Evolutionary conservation across 2,113 vertebrate genomes (phyloP).

Genomic region (Carassius auratus): DNA sequence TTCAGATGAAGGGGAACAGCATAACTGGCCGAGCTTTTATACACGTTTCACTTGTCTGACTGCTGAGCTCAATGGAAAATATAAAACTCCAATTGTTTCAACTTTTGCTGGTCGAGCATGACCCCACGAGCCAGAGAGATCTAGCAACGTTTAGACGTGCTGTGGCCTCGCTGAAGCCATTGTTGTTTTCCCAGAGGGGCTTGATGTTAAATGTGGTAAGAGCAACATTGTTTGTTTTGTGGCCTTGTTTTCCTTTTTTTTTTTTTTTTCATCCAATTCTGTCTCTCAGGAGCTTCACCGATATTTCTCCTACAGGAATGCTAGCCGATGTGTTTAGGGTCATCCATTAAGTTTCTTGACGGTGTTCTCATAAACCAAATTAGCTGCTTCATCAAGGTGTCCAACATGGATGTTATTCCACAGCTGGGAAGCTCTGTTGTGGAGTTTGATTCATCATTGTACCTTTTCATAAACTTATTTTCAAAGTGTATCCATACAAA

Average conservation of each 20-base stretch:
- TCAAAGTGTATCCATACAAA: no score
- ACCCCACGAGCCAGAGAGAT: constrained; percentile 70
- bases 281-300: neutral
- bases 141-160: constrained; percentile 71
- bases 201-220: constrained; percentile 66
- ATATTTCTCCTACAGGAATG: neutral
- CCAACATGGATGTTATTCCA: neutral
- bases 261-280: neutral
- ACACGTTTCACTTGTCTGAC: constrained; percentile 48
- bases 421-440: neutral
- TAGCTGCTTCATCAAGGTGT: neutral
- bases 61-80: constrained; percentile 69
- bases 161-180: constrained; percentile 64
- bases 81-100: constrained; percentile 65
- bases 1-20: constrained; percentile 1
- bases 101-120: constrained; percentile 67
- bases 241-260: constrained; percentile 17
- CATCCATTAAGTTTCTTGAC: neutral
- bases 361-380: neutral
- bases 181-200: constrained; percentile 65
- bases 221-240: constrained; percentile 63
- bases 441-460: neutral
- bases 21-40: constrained; percentile 43
- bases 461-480: no score
- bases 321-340: neutral